phyloP scores from a whole-genome alignment of 2,797 vertebrate genomes.

The Sparidentex hasta region DNA sequence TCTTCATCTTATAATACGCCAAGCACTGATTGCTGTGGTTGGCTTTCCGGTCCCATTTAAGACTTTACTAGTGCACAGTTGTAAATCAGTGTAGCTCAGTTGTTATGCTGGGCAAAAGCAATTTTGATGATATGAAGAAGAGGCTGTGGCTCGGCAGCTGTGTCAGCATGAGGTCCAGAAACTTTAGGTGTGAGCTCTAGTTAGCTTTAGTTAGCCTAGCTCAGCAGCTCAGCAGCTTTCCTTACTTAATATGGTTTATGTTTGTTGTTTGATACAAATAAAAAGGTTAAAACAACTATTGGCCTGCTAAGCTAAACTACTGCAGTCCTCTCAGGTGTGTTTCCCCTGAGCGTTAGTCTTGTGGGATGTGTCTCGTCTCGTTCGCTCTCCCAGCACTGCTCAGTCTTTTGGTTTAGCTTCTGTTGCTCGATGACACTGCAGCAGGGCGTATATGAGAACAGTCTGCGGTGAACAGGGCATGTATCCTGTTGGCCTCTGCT shows the following conservation, averaged over 20 bases:
- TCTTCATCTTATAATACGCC: not conserved
- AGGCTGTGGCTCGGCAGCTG: not conserved
- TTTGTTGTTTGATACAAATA: not conserved
- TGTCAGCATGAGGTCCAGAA: not conserved
- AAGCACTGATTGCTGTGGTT: not conserved
- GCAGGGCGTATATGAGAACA: conserved; percentile 25
- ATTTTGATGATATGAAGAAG: not conserved
- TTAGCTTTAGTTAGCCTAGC: not conserved
- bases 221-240: not conserved
- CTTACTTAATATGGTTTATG: not conserved
- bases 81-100: not conserved
- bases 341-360: not conserved
- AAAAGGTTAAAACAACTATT: not conserved
- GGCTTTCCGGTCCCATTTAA: not conserved
- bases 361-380: not conserved
- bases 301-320: not conserved
- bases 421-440: conserved; percentile 16
- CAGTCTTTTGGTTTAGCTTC: conserved; percentile 26
- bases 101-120: not conserved
- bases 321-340: not conserved
- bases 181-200: not conserved
- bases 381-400: conserved; percentile 15
- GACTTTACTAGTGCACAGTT: not conserved
- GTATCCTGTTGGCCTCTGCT: conserved; percentile 53
- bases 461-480: conserved; percentile 37